phyloP scores from a whole-genome alignment of 1,140 invertebrate species.

The Orchestia grillus region DNA sequence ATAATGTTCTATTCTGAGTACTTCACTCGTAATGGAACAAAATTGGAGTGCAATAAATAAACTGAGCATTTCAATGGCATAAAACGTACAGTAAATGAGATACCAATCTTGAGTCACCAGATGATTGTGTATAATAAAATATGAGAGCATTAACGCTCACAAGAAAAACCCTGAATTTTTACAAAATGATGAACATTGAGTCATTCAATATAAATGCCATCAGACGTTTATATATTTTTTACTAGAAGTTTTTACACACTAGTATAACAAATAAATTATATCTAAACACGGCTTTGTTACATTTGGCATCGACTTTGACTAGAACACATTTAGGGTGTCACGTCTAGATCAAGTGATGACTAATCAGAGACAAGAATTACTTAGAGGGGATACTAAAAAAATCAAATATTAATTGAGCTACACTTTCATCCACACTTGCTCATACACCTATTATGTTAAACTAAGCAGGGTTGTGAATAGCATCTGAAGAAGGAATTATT shows the following conservation, averaged over 20 bases:
- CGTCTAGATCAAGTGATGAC: background rate
- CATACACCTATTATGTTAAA: background rate
- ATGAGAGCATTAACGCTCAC: background rate
- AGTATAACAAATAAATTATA: background rate
- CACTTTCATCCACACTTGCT: background rate
- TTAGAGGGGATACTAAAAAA: background rate
- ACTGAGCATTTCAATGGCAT: background rate
- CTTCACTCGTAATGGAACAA: background rate
- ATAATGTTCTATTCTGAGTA: no score
- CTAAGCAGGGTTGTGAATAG: background rate
- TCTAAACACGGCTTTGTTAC: background rate
- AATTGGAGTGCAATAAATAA: background rate
- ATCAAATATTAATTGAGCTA: background rate
- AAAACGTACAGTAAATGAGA: background rate
- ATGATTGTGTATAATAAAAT: background rate
- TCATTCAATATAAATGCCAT: conserved; percentile 10
- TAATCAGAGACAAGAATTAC: background rate
- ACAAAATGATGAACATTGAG: background rate
- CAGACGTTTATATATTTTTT: background rate
- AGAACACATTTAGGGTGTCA: conserved; percentile 11
- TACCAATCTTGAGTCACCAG: background rate
- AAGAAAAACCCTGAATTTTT: background rate
- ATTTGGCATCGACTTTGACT: conserved; percentile 49
- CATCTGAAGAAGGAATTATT: background rate
- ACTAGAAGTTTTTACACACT: conserved; percentile 3